Evolutionary conservation across 2,888 invertebrate genomes (phyloP), one percentile per base, ranked within the genome.

Genomic region (Caenorhabditis uteleia): DNA sequence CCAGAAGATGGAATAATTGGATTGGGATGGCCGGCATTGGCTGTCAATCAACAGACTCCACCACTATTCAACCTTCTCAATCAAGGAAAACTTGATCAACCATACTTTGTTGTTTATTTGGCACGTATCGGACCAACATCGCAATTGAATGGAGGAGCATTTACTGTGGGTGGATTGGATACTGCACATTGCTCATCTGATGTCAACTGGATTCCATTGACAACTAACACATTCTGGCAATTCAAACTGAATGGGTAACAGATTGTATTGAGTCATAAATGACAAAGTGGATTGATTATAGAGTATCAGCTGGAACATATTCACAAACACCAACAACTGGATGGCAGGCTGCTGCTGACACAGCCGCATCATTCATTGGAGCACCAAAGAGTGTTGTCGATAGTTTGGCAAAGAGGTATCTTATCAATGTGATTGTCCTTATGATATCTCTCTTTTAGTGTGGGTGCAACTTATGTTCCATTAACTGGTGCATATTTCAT

Each of bases 1-100:
- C 75, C 78, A 29, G 71, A 77, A 43, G 78, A 79, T 48, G 78
- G 70, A 51, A 68, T 72, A 38, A 60, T 72, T 23, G 86, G 86
- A 21, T 78, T 86, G 78, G 86, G 82, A 8, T 86, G 84, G 77
- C 77, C 79, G 39, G 78, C 83, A 0, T 84, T 87, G 10, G 84
- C 86, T 29, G 85, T 85, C n/a, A 85, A 86, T 70, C 68, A 75
- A 20, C 85, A 85, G 18, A 70, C 58, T 6, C 77, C 79, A 18
- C 79, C 79, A 12, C 58, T 79, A n/a, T 73, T 77, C 62, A 75
- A 73, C 29, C 64, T 79, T 25, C 58, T 77, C 46, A 55, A 69
- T 29, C 71, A 79, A 39, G 58, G 59, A 31, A 67, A 70, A 38
- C 65, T 79, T 21, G 71, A 70, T 42, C 39, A 67, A 48, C 68